Percentiles rank a stretch among this genome's conserved stretches.
Conservation (phyloP, 2,113 vertebrate genomes). For the Mionectes macconnelli region DNA sequence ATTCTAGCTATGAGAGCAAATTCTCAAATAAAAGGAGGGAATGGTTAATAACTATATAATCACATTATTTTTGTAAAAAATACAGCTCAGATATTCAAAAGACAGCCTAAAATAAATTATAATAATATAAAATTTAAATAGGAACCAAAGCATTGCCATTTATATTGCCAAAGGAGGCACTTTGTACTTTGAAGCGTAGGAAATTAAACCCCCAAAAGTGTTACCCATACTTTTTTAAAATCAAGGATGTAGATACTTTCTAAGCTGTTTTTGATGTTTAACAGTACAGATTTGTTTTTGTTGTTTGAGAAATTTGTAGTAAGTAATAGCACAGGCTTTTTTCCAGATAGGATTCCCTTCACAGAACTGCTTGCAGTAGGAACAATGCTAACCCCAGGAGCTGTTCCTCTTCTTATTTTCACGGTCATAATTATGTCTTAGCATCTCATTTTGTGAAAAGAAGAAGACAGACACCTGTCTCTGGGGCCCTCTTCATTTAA, state of each 20-base stretch:
- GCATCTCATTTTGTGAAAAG: constrained; percentile 78
- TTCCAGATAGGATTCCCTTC: constrained; percentile 27
- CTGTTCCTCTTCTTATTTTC: constrained; percentile 72
- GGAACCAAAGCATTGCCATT: constrained; percentile 77
- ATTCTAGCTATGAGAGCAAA: constrained; percentile 44
- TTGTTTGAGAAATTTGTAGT: constrained; percentile 64
- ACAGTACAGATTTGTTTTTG: constrained; percentile 63
- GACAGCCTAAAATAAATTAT: constrained; percentile 64
- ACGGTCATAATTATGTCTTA: constrained; percentile 72
- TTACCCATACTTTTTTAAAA: constrained; percentile 65
- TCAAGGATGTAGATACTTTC: constrained; percentile 76
- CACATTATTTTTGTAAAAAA: constrained; percentile 44
- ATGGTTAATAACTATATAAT: constrained; percentile 55
- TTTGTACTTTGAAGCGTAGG: constrained; percentile 69
- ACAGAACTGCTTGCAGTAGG: constrained; percentile 70
- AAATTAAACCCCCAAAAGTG: constrained; percentile 60
- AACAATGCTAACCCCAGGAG: constrained; percentile 34
- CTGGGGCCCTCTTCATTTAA: constrained; percentile 60
- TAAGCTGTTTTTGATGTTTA: constrained; percentile 69
- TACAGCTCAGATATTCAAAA: constrained; percentile 58
- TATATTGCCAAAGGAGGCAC: constrained; percentile 76
- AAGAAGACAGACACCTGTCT: constrained; percentile 55
- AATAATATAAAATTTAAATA: constrained; percentile 57
- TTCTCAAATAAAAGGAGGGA: constrained; percentile 38
- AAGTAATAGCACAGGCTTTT: constrained; percentile 55